Evolutionary conservation across 2,797 vertebrate genomes (phyloP), one percentile per base, ranked within the genome.

Genomic region (Enteromius radiatus): DNA sequence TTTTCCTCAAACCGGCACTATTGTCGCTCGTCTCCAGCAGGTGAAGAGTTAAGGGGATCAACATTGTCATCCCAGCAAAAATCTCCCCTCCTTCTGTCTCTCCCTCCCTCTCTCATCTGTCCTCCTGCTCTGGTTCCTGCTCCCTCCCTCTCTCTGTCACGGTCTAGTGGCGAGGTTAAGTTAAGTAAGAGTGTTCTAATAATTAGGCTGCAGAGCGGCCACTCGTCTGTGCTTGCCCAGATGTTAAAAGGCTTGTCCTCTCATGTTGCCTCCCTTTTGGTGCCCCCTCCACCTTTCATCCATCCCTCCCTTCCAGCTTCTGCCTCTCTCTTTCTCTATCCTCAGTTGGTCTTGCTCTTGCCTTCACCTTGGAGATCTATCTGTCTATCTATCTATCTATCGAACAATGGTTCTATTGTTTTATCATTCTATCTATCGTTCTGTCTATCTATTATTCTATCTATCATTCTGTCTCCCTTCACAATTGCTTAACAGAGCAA

Each of bases 181-280:
- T 96, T 97, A 95, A 90, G 95, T 96, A 95, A 95, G 96, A 95
- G 93, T 95, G 95, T 96, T 96, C 95, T 96, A 95, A 96, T 97
- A 96, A 96, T 96, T 95, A 96, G 95, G 90, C 89, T 84, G 93
- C 91, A 90, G 91, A 73, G 19, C 63, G 92, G 91, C 91, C 91
- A 88, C 91, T 92, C 87, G 86, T 87, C 88, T 91, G 91, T 92
- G 95, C 96, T 97, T 96, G 96, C 95, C 96, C 97, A 99, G 97
- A 98, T 98, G 97, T 97, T 96, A 96, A 95, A 96, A 96, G 95
- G 91, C 94, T 95, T 94, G 93, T 95, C 93, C 91, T 93, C 93
- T 93, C 89, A 91, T 92, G 92, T 93, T 92, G 89, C 90, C 91
- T 94, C 93, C 89, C 90, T 91, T 89, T 93, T 90, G 91, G 88